These are phyloP conservation scores for Platerodrilus igneus DNA, from an alignment of 2,888 invertebrate genomes.

Conservation along the genomic window DNA sequence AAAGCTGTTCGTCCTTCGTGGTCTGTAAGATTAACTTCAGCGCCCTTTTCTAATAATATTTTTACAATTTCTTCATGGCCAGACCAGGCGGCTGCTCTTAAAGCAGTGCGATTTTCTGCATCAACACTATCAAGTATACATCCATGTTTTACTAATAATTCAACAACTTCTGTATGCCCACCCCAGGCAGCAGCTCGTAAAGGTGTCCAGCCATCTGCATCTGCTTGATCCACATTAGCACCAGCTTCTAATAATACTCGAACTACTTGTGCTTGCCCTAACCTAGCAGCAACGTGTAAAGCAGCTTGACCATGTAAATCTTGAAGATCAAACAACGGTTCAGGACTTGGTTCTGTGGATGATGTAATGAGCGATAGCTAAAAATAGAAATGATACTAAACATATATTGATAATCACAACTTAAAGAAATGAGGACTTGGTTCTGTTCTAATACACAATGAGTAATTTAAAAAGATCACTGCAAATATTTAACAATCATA, in stretches of 20 bases:
- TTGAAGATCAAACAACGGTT: conserved; percentile 55
- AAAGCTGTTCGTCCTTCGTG: conserved; percentile 88
- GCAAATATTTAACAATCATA: too few species aligned
- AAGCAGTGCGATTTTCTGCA: conserved; percentile 81
- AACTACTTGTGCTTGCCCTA: conserved; percentile 70
- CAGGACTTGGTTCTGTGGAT: conserved; percentile 44
- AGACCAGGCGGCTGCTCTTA: conserved; percentile 90
- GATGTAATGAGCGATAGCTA: conserved; percentile 45
- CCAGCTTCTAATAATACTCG: conserved; percentile 59
- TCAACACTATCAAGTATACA: conserved; percentile 85
- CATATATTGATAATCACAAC: not conserved
- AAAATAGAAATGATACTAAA: conserved; percentile 10
- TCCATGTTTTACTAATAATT: conserved; percentile 69
- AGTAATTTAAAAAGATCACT: too few species aligned
- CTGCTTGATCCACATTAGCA: conserved; percentile 70
- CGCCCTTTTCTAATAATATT: conserved; percentile 69
- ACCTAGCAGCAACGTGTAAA: conserved; percentile 77
- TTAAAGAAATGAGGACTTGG: not conserved
- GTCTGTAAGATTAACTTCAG: conserved; percentile 78
- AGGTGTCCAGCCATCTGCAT: conserved; percentile 86
- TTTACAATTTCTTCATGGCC: conserved; percentile 83
- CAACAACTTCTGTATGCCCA: conserved; percentile 85
- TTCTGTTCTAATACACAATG: too few species aligned
- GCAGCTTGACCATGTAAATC: conserved; percentile 82
- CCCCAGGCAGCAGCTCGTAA: conserved; percentile 93